phyloP scores from a whole-genome alignment of 2,113 vertebrate species.

The Axis porcinus region DNA sequence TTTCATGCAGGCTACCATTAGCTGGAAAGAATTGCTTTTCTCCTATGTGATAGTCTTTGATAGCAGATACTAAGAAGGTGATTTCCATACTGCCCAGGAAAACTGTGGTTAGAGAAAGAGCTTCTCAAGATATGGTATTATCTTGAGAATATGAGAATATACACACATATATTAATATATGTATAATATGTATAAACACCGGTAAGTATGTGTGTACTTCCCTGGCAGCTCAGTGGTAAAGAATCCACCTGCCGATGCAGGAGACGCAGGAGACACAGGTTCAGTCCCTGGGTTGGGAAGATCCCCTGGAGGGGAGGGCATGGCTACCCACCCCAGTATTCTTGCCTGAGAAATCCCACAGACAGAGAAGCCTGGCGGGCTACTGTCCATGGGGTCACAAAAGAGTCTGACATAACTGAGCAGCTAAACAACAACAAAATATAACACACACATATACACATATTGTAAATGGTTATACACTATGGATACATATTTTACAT shows the following conservation, averaged over 20 bases:
- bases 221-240: neutral
- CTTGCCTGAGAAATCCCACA: neutral
- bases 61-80: neutral
- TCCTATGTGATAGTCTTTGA: neutral
- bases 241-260: neutral
- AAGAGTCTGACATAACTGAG: neutral
- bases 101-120: neutral
- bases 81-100: neutral
- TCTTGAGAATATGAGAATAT: neutral
- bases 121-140: neutral
- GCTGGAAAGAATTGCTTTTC: neutral
- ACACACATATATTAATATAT: neutral
- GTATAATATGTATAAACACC: neutral
- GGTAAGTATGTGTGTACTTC: neutral
- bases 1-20: neutral
- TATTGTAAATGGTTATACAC: neutral
- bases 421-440: neutral
- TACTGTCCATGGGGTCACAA: neutral
- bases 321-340: neutral
- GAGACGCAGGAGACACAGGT: neutral
- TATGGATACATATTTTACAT: neutral
- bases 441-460: neutral
- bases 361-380: neutral
- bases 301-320: neutral
- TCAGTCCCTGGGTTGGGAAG: neutral